Conservation (phyloP, 2,888 invertebrate genomes). For the Drosophila recens region DNA sequence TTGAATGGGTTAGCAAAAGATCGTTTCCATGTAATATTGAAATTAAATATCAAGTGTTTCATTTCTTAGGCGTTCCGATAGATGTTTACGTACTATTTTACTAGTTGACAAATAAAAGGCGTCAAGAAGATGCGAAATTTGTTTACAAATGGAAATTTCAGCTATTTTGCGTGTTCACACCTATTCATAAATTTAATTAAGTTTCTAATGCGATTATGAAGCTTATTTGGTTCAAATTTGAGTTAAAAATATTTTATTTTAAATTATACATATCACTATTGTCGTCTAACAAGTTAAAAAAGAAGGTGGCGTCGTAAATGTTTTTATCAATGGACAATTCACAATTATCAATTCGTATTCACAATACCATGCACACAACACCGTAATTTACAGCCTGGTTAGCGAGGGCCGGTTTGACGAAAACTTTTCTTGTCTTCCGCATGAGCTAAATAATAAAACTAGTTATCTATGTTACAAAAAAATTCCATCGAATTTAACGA, state of each 20-base stretch:
- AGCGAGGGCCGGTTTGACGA: background rate
- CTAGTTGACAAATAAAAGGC: too few species aligned
- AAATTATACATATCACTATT: too few species aligned
- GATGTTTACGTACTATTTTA: background rate
- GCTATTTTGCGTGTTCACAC: too few species aligned
- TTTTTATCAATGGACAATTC: background rate
- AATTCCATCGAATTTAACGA: background rate
- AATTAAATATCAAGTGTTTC: background rate
- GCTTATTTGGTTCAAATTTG: too few species aligned
- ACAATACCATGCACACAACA: background rate
- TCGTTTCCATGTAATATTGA: background rate
- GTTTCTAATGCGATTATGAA: too few species aligned
- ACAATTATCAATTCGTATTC: background rate
- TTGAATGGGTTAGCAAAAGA: background rate
- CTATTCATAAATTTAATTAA: too few species aligned
- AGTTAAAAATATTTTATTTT: too few species aligned
- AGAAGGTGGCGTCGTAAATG: background rate
- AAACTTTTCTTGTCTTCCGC: background rate
- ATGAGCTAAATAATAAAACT: constrained; percentile 3
- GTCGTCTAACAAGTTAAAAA: background rate
- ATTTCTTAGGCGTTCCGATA: background rate
- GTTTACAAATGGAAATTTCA: too few species aligned
- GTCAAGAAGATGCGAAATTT: too few species aligned
- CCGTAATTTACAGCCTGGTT: background rate
- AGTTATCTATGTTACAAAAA: constrained; percentile 3